A percentile compares a stretch with the other conserved stretches of the same genome.
Conservation (phyloP, 1,140 invertebrate species). For the Atta colombica region DNA sequence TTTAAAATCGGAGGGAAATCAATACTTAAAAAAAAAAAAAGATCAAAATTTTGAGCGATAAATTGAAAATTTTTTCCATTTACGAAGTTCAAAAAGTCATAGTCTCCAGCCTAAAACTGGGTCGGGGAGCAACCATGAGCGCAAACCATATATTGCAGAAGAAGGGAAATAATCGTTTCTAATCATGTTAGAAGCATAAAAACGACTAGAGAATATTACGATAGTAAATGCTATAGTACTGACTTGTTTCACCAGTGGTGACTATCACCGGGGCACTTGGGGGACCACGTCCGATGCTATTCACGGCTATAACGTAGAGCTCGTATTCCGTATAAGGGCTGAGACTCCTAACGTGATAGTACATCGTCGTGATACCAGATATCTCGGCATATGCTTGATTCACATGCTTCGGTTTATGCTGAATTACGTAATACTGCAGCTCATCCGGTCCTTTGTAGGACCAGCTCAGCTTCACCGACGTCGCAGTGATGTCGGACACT, state of each 20-base stretch:
- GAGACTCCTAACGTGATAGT: slow-evolving; percentile 95
- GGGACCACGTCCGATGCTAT: slow-evolving; percentile 95
- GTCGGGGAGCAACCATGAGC: neutral
- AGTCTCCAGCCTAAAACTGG: too few species aligned
- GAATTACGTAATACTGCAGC: slow-evolving; percentile 97
- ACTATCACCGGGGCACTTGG: slow-evolving; percentile 94
- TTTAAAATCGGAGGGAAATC: too few species aligned
- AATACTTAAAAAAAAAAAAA: too few species aligned
- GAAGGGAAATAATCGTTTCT: slow-evolving; percentile 43
- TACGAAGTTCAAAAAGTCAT: too few species aligned
- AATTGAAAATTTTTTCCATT: too few species aligned
- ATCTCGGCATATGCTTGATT: slow-evolving; percentile 94
- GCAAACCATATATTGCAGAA: neutral
- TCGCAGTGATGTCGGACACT: slow-evolving; percentile 96
- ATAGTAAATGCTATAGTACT: slow-evolving; percentile 82
- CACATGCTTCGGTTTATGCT: slow-evolving; percentile 97
- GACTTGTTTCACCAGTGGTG: slow-evolving; percentile 98
- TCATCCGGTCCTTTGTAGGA: slow-evolving; percentile 94
- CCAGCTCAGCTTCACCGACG: slow-evolving; percentile 96
- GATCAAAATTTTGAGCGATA: too few species aligned
- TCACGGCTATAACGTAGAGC: slow-evolving; percentile 97
- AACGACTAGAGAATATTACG: neutral
- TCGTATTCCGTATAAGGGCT: slow-evolving; percentile 99
- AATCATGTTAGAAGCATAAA: neutral
- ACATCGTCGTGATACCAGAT: slow-evolving; percentile 96